Evolutionary conservation across 1,140 invertebrate genomes (phyloP).

Genomic region (Drosophila murphyi): DNA sequence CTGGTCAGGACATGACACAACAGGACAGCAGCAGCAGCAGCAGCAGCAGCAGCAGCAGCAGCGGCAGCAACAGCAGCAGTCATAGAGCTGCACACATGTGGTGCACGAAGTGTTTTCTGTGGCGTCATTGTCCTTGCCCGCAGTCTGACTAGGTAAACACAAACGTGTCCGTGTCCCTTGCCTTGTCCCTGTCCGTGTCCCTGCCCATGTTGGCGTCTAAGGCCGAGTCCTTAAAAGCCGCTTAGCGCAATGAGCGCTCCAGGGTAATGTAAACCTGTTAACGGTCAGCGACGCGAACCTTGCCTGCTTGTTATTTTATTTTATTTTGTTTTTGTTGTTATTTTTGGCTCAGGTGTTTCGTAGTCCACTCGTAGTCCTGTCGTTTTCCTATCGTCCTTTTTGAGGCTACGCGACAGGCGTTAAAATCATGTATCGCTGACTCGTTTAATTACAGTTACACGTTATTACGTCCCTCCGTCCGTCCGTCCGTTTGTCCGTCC

Average conservation of each 20-base stretch:
- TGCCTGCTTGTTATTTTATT: constrained; percentile 1
- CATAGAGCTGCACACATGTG: constrained; percentile 72
- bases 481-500: background rate
- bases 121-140: constrained; percentile 68
- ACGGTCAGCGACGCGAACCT: constrained; percentile 31
- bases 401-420: constrained; percentile 70
- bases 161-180: constrained; percentile 31
- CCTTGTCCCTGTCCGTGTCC: background rate
- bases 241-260: constrained; percentile 54
- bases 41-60: background rate
- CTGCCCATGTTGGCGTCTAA: constrained; percentile 3
- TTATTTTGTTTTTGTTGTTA: constrained; percentile 15
- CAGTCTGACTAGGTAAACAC: constrained; percentile 39
- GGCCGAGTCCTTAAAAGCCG: constrained; percentile 75
- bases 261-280: constrained; percentile 71
- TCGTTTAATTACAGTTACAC: constrained; percentile 80
- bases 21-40: constrained; percentile 38
- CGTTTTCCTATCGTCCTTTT: constrained; percentile 22
- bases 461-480: constrained; percentile 51
- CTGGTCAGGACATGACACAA: constrained; percentile 76
- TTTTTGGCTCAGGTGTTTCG: constrained; percentile 49
- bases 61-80: background rate
- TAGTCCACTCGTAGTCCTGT: constrained; percentile 15
- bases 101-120: constrained; percentile 48
- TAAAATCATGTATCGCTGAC: constrained; percentile 82